phyloP scores from a whole-genome alignment of 2,113 vertebrate species.

The Micromys minutus region DNA sequence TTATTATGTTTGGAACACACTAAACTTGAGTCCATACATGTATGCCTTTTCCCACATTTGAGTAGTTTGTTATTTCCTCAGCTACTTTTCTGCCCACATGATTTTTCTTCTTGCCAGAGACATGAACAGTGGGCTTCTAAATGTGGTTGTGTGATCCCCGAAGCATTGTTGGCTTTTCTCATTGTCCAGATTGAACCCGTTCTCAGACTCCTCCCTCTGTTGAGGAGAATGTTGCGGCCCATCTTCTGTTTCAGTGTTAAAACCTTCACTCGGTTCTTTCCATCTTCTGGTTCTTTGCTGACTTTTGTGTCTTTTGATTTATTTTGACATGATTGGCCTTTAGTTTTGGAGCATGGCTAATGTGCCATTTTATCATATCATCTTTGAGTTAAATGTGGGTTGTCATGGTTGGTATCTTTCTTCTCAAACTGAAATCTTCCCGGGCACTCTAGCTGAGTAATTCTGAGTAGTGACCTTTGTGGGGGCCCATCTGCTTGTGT shows the following conservation, averaged over 20 bases:
- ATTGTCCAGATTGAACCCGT: not conserved
- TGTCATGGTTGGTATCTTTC: not conserved
- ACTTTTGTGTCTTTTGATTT: slow-evolving; percentile 23
- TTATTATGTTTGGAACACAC: not conserved
- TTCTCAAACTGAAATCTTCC: slow-evolving; percentile 23
- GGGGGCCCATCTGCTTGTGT: not conserved
- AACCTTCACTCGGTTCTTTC: not conserved
- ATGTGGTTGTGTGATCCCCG: not conserved
- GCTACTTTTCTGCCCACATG: not conserved
- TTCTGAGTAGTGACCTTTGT: not conserved
- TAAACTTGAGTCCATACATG: not conserved
- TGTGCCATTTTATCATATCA: not conserved
- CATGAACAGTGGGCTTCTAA: not conserved
- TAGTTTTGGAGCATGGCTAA: not conserved
- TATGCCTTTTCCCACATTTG: not conserved
- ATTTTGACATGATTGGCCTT: slow-evolving; percentile 6
- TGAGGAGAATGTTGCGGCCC: not conserved
- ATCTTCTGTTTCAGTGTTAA: slow-evolving; percentile 4
- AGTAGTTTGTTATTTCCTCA: not conserved
- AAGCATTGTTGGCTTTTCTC: not conserved
- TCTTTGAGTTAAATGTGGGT: not conserved
- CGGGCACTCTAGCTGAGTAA: not conserved
- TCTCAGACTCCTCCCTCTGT: not conserved
- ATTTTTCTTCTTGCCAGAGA: not conserved
- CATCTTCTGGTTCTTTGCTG: not conserved